Base-by-base conservation (phyloP, 2,797 vertebrate genomes). In the Holocentrus rufus region DNA sequence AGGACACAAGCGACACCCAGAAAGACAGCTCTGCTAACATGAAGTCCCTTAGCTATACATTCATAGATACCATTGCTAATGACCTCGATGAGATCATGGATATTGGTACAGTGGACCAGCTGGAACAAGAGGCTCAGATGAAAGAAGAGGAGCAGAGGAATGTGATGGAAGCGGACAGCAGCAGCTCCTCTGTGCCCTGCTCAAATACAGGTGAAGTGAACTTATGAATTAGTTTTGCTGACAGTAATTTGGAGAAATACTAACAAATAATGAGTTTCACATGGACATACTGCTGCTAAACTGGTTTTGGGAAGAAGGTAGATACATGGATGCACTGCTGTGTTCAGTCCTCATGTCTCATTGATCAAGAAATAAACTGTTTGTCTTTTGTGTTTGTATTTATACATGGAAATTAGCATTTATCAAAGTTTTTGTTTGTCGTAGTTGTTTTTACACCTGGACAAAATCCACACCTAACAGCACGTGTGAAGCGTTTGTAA, bases 81-180 rank as follows among this genome's bases (percentile, higher is more conserved):
- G 77, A 90, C 74, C 84, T 92, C 0, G 90, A 92, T 39, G 89
- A 91, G 72, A 88, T 90, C 82, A 93, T 90, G 91, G 91, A 92
- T 81, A 89, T 90, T 8, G 89, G 87, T 0, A 88, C 86, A 0
- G 85, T 90, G 61, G 89, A 91, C 27, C 85, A 91, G 82, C 56
- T 85, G 65, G 90, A 90, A 11, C 90, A 92, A 70, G 91, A 92
- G 53, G 89, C 90, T 49, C 90, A 85, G 78, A 92, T 91, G 88
- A 84, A 88, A 27, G 77, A 71, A n/a, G 90, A 87, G 50, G 77
- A 86, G 1, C n/a, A 65, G 22, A 55, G 46, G 7, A 30, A 7
- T 34, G n/a, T 8, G 5, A 55, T 17, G 31, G 79, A 84, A 1
- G 50, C 1, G 9, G 83, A 84, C 0, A 46, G 18, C 66, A 67